Conservation (phyloP, 2,888 invertebrate genomes). For the Tryphoninae sp. region DNA sequence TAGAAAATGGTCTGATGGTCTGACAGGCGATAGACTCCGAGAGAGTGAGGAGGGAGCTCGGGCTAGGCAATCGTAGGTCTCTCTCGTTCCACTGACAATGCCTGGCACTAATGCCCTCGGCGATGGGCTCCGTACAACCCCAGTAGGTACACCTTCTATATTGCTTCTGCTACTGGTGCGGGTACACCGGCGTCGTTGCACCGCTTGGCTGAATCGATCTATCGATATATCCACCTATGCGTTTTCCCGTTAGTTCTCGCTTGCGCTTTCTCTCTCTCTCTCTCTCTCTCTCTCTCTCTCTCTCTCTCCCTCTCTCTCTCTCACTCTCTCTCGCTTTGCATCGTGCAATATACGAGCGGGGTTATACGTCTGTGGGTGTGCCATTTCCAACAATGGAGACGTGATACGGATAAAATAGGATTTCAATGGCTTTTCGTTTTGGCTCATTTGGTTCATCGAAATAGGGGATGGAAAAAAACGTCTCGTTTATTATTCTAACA, state of each 20-base stretch:
- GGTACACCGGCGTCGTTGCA: constrained; percentile 18
- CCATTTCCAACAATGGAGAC: constrained; percentile 28
- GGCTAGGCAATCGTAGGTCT: constrained; percentile 35
- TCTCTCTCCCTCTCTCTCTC: background rate
- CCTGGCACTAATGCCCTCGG: constrained; percentile 48
- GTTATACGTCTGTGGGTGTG: constrained; percentile 9
- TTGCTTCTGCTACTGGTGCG: constrained; percentile 40
- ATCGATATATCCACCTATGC: constrained; percentile 48
- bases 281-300: too few species aligned
- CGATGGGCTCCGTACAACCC: constrained; percentile 41
- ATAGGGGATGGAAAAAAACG: constrained; percentile 12
- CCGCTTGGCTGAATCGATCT: constrained; percentile 44
- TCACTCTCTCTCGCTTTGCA: background rate
- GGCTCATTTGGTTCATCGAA: constrained; percentile 34
- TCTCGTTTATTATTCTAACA: constrained; percentile 28
- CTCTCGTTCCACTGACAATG: constrained; percentile 42
- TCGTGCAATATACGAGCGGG: constrained; percentile 28
- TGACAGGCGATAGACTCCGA: constrained; percentile 41
- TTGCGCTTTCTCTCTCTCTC: too few species aligned
- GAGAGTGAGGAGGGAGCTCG: background rate
- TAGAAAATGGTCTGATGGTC: constrained; percentile 44
- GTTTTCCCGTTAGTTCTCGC: constrained; percentile 39
- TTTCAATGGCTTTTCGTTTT: constrained; percentile 46
- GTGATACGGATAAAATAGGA: constrained; percentile 22
- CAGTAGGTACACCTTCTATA: constrained; percentile 37